phyloP scores from a whole-genome alignment of 2,113 vertebrate genomes.

The Petrocephalus microphthalmus region DNA sequence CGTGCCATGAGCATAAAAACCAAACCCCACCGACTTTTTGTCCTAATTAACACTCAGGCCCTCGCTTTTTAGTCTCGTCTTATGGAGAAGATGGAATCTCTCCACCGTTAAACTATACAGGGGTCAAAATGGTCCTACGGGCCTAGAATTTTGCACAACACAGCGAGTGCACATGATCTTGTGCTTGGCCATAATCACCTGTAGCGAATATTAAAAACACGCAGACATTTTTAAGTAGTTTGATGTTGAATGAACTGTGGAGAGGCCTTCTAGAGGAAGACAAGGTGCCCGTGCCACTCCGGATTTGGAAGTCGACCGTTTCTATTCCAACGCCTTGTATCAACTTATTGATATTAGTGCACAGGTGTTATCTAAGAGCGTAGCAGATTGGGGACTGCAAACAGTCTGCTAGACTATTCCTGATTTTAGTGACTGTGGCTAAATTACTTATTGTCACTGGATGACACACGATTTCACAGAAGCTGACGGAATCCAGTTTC shows the following conservation, averaged over 20 bases:
- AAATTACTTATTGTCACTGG: not conserved
- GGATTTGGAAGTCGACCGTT: not conserved
- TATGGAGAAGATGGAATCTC: conserved; percentile 32
- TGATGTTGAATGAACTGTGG: not conserved
- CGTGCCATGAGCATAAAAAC: conserved; percentile 65
- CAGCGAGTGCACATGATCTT: not conserved
- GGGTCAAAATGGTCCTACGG: conserved; percentile 59
- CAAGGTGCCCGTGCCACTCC: not conserved
- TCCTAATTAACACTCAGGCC: conserved; percentile 63
- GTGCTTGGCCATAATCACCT: not conserved
- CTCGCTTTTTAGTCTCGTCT: conserved; percentile 38
- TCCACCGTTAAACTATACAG: conserved; percentile 29
- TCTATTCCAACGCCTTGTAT: not conserved
- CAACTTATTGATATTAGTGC: not conserved
- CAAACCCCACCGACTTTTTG: conserved; percentile 62
- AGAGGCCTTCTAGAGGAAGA: not conserved
- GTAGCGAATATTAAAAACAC: not conserved
- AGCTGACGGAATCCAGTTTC: not conserved
- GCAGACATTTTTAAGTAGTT: not conserved
- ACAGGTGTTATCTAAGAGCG: not conserved
- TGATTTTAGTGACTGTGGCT: not conserved
- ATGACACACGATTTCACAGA: not conserved
- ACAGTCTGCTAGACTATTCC: not conserved
- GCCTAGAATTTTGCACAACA: conserved; percentile 49
- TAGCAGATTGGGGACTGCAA: not conserved